A percentile compares a stretch with the other conserved stretches of the same genome.
Conservation (phyloP, 35 echinoderm and acorn worm genomes). For the Anneissia japonica region DNA sequence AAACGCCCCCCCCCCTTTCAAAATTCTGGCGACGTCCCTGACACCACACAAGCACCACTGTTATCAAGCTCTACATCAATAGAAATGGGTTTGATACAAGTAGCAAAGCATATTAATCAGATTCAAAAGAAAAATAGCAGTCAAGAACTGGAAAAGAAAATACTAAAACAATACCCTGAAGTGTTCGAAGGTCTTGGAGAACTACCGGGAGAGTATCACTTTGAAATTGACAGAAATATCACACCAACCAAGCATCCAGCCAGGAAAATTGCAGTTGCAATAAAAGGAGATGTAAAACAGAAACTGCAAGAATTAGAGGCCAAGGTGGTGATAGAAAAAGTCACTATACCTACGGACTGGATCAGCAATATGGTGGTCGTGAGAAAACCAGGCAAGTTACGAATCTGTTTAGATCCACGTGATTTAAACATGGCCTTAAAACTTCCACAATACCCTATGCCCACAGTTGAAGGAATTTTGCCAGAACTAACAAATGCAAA, state of each 20-base stretch:
- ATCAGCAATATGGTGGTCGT: conserved; percentile 40
- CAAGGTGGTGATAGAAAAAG: conserved; percentile 13
- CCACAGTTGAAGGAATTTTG: too few relatives aligned
- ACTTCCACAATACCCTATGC: too few relatives aligned
- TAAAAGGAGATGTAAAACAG: conserved; percentile 30
- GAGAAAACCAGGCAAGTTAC: conserved; percentile 38
- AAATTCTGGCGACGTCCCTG: too few relatives aligned
- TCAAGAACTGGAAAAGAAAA: background rate
- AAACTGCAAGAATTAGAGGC: conserved; percentile 25
- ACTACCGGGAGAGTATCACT: conserved; percentile 5
- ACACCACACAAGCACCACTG: too few relatives aligned
- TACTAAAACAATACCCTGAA: conserved; percentile 23
- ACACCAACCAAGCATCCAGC: conserved; percentile 26
- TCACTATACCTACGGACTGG: conserved; percentile 41
- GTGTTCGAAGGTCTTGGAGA: conserved; percentile 21
- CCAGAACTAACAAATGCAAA: too few relatives aligned
- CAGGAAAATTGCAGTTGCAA: conserved; percentile 17
- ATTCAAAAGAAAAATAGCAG: background rate
- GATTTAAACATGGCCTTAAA: conserved; percentile 49
- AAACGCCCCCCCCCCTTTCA: too few relatives aligned
- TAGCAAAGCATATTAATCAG: too few relatives aligned
- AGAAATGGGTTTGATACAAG: conserved; percentile 3
- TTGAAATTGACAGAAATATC: conserved; percentile 17
- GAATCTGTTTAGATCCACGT: conserved; percentile 47
- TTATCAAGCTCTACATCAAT: background rate